phyloP scores from a whole-genome alignment of 2,888 invertebrate species.

The Hydrotaea cyrtoneurina region DNA sequence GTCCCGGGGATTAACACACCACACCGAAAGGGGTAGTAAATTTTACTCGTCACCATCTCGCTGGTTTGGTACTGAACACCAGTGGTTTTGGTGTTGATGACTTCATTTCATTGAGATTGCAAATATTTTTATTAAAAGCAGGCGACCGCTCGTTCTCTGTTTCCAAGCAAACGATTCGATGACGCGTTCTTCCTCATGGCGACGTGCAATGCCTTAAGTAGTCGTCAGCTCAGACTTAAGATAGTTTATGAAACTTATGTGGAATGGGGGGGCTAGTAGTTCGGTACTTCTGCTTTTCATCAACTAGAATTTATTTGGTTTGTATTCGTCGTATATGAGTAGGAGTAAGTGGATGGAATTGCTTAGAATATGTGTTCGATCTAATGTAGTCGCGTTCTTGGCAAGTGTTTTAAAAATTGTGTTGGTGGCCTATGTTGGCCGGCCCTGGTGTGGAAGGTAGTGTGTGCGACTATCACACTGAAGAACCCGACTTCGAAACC shows the following conservation, averaged over 20 bases:
- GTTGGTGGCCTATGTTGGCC: too few species aligned
- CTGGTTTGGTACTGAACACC: background rate
- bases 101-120: conserved; percentile 53
- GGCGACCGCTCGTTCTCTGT: background rate
- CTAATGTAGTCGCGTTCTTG: too few species aligned
- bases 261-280: background rate
- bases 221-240: background rate
- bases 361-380: too few species aligned
- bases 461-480: too few species aligned
- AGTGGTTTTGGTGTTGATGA: conserved; percentile 7
- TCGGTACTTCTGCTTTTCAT: conserved; percentile 1
- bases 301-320: background rate
- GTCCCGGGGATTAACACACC: background rate
- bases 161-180: background rate
- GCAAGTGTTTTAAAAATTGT: too few species aligned
- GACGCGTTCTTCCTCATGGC: conserved; percentile 13
- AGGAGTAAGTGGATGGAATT: too few species aligned
- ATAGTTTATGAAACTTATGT: conserved; percentile 17
- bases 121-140: conserved; percentile 40
- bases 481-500: too few species aligned
- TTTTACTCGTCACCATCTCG: background rate
- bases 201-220: conserved; percentile 37
- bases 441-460: too few species aligned
- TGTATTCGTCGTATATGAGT: too few species aligned
- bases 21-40: conserved; percentile 45